phyloP scores from a whole-genome alignment of 2,113 vertebrate genomes.

The Archocentrus centrarchus region DNA sequence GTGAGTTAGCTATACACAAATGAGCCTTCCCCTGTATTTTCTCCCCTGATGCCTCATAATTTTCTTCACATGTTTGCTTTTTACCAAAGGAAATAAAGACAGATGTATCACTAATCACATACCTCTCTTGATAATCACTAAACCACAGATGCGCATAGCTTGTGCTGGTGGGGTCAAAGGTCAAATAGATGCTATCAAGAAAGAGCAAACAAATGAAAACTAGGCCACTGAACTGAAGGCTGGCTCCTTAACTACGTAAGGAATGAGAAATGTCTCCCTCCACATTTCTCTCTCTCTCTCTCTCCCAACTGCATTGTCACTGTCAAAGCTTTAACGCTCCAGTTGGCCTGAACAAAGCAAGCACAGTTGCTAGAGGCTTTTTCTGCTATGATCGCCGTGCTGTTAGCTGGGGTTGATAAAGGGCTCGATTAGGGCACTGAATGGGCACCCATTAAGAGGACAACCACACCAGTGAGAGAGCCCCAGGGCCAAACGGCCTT shows the following conservation, averaged over 20 bases:
- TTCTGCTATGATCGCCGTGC: constrained; percentile 68
- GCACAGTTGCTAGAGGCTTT: constrained; percentile 67
- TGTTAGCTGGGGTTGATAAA: constrained; percentile 70
- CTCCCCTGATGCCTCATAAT: not conserved
- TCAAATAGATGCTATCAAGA: constrained; percentile 51
- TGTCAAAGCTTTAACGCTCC: constrained; percentile 73
- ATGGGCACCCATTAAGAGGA: constrained; percentile 77
- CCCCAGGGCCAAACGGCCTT: constrained; percentile 48
- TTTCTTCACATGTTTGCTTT: not conserved
- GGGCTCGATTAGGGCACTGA: constrained; percentile 73
- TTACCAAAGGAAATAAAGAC: not conserved
- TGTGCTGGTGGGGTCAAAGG: constrained; percentile 18
- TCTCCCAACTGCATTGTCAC: constrained; percentile 52
- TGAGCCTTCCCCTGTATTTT: not conserved
- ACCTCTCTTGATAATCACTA: not conserved
- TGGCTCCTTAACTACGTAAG: constrained; percentile 44
- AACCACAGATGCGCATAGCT: not conserved
- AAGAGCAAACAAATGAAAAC: constrained; percentile 54
- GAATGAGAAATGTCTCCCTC: constrained; percentile 49
- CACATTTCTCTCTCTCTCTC: not conserved
- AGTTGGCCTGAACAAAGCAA: constrained; percentile 73
- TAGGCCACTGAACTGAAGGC: constrained; percentile 7
- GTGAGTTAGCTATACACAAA: constrained; percentile 1
- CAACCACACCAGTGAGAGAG: constrained; percentile 67
- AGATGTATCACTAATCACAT: not conserved